Base-by-base conservation (phyloP, 2,113 vertebrate genomes). In the Camelus bactrianus region DNA sequence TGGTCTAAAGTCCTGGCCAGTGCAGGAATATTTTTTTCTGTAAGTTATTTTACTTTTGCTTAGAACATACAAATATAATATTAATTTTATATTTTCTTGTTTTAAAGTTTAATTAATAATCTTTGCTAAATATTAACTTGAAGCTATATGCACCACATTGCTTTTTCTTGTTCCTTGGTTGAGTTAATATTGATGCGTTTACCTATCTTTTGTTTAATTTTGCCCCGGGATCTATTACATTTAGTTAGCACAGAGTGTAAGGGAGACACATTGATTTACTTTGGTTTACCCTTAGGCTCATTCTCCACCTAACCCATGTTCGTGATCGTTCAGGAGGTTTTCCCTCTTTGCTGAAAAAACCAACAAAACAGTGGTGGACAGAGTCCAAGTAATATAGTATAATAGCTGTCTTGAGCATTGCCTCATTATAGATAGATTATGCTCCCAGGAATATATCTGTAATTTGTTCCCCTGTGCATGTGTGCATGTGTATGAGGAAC, bases 131-230 rank as follows among this genome's bases (percentile, higher is more conserved):
- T 62, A 91, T 81, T 73, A 95, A 38, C 60, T 42, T 65, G 56
- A 88, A 56, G 35, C 10, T 54, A 56, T 38, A 42, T 24, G 24
- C 1, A 15, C 32, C 42, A n/a, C 42, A 52, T 54, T 50, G 46
- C 5, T 54, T 91, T 75, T 80, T 77, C 35, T 80, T 81, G 24
- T n/a, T 94, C 69, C 65, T 92, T 77, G 22, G 30, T 79, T 81
- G 60, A 91, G 65, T 84, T 95, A 46, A 73, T 91, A 84, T 58
- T 54, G 52, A 83, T 87, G 32, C 30, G 73, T 92, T 92, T 85
- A 69, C 50, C 58, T 90, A 65, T 72, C 19, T 88, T 84, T 93
- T 91, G 32, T 92, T 95, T 94, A 94, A 73, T 92, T 92, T 96
- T 85, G 54, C 82, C 81, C 64, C 20, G 94, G 72, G 81, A 91